These are phyloP conservation scores for Ispidina lecontei DNA, from an alignment of 2,797 vertebrate genomes.

Conservation along the genomic window DNA sequence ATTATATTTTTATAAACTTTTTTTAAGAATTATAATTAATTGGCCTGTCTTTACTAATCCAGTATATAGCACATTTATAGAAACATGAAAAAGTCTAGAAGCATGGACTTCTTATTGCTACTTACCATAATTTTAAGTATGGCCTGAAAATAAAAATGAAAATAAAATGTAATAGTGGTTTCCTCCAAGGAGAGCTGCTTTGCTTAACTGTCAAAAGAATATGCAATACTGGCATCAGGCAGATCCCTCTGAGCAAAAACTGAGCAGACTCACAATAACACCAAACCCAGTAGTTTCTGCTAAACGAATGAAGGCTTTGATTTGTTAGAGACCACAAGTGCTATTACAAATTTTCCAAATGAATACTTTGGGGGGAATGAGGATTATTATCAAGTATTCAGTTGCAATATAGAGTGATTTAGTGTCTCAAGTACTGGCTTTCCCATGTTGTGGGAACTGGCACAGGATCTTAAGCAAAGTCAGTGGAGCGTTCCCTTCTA, in stretches of 20 bases:
- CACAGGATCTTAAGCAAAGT: conserved; percentile 33
- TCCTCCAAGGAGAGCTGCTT: background rate
- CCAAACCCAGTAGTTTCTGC: conserved; percentile 9
- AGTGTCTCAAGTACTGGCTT: conserved; percentile 28
- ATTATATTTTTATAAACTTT: background rate
- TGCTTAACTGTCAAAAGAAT: conserved; percentile 4
- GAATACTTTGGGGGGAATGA: background rate
- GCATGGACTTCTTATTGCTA: background rate
- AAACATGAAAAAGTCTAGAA: background rate
- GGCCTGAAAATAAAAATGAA: background rate
- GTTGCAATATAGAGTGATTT: conserved; percentile 19
- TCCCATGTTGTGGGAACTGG: background rate
- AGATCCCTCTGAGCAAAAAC: background rate
- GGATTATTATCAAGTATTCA: conserved; percentile 27
- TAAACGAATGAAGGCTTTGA: conserved; percentile 21
- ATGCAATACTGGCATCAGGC: background rate
- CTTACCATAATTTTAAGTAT: background rate
- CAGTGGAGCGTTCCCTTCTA: conserved; percentile 44
- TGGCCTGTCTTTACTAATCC: background rate
- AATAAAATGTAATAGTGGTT: background rate
- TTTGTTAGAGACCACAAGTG: conserved; percentile 12
- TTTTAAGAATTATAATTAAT: background rate
- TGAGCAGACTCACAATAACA: background rate
- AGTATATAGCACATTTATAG: background rate
- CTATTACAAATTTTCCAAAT: conserved; percentile 48